Evolutionary conservation across 1,140 invertebrate genomes (phyloP), one percentile per base, ranked within the genome.

Genomic region (Hycleus phaleratus): DNA sequence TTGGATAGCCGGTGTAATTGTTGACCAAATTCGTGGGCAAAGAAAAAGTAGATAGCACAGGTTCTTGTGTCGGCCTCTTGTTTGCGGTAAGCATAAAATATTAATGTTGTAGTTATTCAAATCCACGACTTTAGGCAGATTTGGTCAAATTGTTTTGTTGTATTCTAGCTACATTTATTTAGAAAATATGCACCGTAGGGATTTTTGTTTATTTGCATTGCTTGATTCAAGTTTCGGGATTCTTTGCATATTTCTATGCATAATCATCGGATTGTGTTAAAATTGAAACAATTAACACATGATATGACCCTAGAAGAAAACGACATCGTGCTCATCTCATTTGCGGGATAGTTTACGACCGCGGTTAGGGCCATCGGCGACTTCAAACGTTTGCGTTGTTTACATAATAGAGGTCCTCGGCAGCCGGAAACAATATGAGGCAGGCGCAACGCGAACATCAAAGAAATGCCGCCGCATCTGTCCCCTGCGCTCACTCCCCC

Each of bases 391-490:
- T 64, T 61, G 63, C 65, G 68, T 69, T 73, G 71, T 73, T 73
- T 73, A 73, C 71, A 73, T 73, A 73, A 73, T 72, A 72, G 70
- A 68, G 71, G 71, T 72, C 71, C 70, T 66, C 70, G 68, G 71
- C 71, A 73, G 70, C 71, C 71, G 71, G 71, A 73, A 73, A 73
- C 71, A 73, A 72, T 73, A 71, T 66, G 70, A 71, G 68, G 67
- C 67, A 65, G 68, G 67, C 69, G 65, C 67, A 65, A 59, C 61
- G 66, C 64, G 58, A 56, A 68, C 65, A 56, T 71, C 68, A 71
- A 71, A 70, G 67, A 51, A 11, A 55, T 52, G 53, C 60, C 60
- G 60, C 60, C 58, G 54, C 62, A 58, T 60, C 62, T 60, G 62
- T 57, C 59, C 59, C 47, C 50, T 60, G 51, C 53, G 48, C 7